Evolutionary conservation across 2,797 vertebrate genomes (phyloP).

Genomic region (Sciaenops ocellatus): DNA sequence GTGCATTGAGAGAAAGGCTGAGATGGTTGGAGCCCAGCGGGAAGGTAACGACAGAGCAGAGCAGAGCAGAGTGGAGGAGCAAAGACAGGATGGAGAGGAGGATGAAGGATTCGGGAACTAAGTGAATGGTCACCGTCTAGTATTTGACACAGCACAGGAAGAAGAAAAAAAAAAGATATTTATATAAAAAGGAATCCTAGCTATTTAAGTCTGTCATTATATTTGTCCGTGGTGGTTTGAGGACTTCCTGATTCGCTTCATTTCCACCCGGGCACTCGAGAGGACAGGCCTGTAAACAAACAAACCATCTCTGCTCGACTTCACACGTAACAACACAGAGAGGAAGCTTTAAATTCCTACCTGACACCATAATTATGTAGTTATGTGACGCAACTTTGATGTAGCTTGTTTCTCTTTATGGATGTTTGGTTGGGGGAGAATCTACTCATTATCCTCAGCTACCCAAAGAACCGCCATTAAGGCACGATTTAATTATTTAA

Average conservation of each 20-base stretch:
- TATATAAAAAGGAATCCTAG: constrained; percentile 19
- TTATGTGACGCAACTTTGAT: constrained; percentile 31
- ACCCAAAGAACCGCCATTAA: neutral
- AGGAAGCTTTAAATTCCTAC: constrained; percentile 50
- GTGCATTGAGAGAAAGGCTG: constrained; percentile 44
- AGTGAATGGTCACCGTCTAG: constrained; percentile 56
- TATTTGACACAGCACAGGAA: constrained; percentile 32
- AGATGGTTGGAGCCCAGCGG: constrained; percentile 41
- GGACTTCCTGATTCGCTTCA: constrained; percentile 46
- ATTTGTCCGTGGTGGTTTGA: constrained; percentile 42
- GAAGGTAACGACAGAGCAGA: constrained; percentile 16
- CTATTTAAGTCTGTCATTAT: constrained; percentile 31
- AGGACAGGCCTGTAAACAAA: constrained; percentile 38
- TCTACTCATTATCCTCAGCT: neutral
- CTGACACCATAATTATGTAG: constrained; percentile 45
- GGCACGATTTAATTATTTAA: rapidly evolving
- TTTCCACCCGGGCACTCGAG: constrained; percentile 22
- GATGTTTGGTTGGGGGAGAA: neutral
- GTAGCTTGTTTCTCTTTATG: neutral
- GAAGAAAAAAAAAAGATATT: neutral
- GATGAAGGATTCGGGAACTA: constrained; percentile 54
- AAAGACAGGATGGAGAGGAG: constrained; percentile 19
- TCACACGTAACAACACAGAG: constrained; percentile 48
- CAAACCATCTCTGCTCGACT: constrained; percentile 27
- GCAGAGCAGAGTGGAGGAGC: constrained; percentile 21